phyloP scores from a whole-genome alignment of 2,797 vertebrate genomes.

The Borostomias antarcticus region DNA sequence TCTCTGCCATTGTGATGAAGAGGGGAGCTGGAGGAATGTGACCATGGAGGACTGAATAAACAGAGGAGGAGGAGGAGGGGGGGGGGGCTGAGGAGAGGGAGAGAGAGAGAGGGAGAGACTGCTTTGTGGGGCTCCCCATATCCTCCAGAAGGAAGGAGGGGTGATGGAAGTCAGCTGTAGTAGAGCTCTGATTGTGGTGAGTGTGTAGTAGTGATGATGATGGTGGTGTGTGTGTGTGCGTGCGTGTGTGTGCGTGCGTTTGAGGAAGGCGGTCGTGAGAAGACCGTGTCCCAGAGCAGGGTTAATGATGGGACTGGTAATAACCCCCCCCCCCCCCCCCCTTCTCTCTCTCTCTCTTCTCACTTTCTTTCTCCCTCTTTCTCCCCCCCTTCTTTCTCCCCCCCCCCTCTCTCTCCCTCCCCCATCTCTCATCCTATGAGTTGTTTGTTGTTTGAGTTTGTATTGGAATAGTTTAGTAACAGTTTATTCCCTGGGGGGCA shows the following conservation, averaged over 20 bases:
- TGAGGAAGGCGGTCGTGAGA: too few species aligned
- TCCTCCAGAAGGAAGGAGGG: constrained; percentile 36
- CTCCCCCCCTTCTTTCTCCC: not conserved
- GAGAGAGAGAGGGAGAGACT: constrained; percentile 31
- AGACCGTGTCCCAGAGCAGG: too few species aligned
- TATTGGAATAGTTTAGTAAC: too few species aligned
- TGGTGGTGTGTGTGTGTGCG: constrained; percentile 56
- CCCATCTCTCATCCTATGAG: too few species aligned
- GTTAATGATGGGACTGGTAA: too few species aligned
- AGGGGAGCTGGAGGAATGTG: constrained; percentile 75
- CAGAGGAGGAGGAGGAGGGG: constrained; percentile 40
- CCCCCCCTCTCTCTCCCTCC: not conserved
- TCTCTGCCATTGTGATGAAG: constrained; percentile 66
- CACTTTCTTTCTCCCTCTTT: too few species aligned
- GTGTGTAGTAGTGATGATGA: too few species aligned
- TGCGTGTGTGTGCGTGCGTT: too few species aligned
- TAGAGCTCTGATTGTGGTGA: constrained; percentile 24
- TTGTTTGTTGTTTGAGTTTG: too few species aligned
- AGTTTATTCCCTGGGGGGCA: too few species aligned
- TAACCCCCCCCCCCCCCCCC: constrained; percentile 2
- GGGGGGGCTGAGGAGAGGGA: constrained; percentile 30
- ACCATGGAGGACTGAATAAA: constrained; percentile 77
- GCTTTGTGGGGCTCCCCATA: constrained; percentile 41
- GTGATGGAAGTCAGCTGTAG: constrained; percentile 64
- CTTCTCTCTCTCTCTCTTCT: not conserved